Evolutionary conservation across 1,140 invertebrate species (phyloP).

Genomic region (Bombus superbus): DNA sequence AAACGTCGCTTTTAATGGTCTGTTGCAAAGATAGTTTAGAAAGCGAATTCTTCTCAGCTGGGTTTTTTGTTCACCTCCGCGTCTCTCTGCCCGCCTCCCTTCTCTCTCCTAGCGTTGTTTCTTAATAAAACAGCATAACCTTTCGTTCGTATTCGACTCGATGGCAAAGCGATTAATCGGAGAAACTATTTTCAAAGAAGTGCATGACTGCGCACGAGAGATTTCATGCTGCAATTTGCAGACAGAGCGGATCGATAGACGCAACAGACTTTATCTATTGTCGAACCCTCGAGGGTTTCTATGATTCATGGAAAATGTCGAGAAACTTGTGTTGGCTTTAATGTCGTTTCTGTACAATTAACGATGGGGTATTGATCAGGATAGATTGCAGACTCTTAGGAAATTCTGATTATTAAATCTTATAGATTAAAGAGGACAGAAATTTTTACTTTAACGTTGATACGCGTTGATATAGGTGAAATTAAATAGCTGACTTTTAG

Average conservation of each 20-base stretch:
- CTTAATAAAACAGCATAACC: slow-evolving; percentile 40
- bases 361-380: neutral
- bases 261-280: slow-evolving; percentile 22
- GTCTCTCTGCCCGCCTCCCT: neutral
- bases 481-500: neutral
- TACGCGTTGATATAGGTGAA: neutral
- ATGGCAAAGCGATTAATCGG: slow-evolving; percentile 40
- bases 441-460: neutral
- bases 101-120: neutral
- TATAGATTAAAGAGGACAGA: neutral
- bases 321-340: neutral
- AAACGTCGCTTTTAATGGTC: neutral
- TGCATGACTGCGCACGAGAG: slow-evolving; percentile 41
- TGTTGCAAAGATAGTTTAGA: slow-evolving; percentile 30
- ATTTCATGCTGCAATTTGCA: slow-evolving; percentile 40
- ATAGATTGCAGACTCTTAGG: neutral
- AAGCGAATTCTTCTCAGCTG: slow-evolving; percentile 32
- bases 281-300: neutral
- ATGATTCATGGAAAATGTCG: slow-evolving; percentile 16
- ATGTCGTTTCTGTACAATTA: neutral
- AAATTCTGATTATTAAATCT: neutral
- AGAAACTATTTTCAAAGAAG: slow-evolving; percentile 47
- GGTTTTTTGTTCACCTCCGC: slow-evolving; percentile 9
- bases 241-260: slow-evolving; percentile 4
- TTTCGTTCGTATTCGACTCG: slow-evolving; percentile 36